Conservation (phyloP, 2,888 invertebrate species). For the Aricia artaxerxes region DNA sequence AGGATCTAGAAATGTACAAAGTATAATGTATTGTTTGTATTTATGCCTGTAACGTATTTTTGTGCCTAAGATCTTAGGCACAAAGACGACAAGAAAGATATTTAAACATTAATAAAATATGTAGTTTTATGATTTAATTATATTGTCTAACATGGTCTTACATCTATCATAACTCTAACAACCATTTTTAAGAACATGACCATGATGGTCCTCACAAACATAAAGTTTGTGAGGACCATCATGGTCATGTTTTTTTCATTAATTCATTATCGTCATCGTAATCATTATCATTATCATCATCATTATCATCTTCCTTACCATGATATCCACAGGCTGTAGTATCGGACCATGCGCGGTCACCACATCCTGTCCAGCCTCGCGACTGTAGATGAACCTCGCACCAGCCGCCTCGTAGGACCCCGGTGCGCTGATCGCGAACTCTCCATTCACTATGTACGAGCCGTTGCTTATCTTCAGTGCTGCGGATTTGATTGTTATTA, state of each 20-base stretch:
- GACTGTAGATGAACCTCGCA: conserved; percentile 88
- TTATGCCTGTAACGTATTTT: too few relatives aligned
- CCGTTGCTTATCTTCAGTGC: conserved; percentile 89
- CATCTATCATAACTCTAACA: too few relatives aligned
- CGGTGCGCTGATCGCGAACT: conserved; percentile 87
- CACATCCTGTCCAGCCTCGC: conserved; percentile 87
- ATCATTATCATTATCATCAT: neutral
- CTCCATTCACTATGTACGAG: conserved; percentile 90
- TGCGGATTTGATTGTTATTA: conserved; percentile 52
- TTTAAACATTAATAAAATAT: too few relatives aligned
- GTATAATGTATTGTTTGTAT: too few relatives aligned
- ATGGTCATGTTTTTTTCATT: too few relatives aligned
- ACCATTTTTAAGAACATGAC: neutral
- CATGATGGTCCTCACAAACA: neutral
- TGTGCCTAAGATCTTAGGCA: too few relatives aligned
- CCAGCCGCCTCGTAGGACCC: conserved; percentile 90
- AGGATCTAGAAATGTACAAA: conserved; percentile 82
- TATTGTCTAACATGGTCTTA: too few relatives aligned
- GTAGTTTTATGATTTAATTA: too few relatives aligned
- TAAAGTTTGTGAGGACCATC: too few relatives aligned
- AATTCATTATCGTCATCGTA: neutral
- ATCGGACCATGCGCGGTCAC: conserved; percentile 90
- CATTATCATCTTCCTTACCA: conserved; percentile 75
- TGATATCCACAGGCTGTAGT: conserved; percentile 87
- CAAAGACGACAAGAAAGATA: too few relatives aligned